Evolutionary conservation across 2,888 invertebrate species (phyloP).

Genomic region (Coenonympha arcania): DNA sequence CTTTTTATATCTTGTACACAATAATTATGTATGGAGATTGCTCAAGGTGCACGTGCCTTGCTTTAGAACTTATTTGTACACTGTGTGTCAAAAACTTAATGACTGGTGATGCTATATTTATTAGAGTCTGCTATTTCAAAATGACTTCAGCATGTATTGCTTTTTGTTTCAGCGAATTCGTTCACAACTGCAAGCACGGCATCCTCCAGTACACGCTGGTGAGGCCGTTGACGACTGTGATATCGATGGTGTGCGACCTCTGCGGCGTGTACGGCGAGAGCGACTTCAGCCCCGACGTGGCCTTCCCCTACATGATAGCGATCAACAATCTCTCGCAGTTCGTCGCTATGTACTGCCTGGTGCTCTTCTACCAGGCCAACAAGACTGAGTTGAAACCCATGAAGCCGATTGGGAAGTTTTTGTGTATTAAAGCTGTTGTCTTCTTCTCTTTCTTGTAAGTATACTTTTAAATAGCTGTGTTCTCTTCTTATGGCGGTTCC

Average conservation of each 20-base stretch:
- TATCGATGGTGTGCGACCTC: slow-evolving; percentile 91
- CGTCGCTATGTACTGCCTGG: slow-evolving; percentile 96
- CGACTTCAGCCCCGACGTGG: slow-evolving; percentile 86
- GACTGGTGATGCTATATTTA: too few species aligned
- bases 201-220: slow-evolving; percentile 96
- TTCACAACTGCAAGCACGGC: slow-evolving; percentile 96
- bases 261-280: slow-evolving; percentile 92
- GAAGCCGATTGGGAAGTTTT: slow-evolving; percentile 94
- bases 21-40: too few species aligned
- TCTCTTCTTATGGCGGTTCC: too few species aligned
- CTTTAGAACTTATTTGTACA: too few species aligned
- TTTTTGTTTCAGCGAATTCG: slow-evolving; percentile 82
- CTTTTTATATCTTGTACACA: too few species aligned
- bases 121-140: too few species aligned
- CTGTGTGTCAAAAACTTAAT: too few species aligned
- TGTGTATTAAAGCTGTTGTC: slow-evolving; percentile 97
- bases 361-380: slow-evolving; percentile 94
- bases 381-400: slow-evolving; percentile 89
- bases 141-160: too few species aligned
- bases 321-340: slow-evolving; percentile 95
- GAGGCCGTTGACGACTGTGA: slow-evolving; percentile 89
- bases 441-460: slow-evolving; percentile 99
- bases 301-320: slow-evolving; percentile 91
- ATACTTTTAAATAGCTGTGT: neutral
- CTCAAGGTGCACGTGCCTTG: too few species aligned